Conservation (phyloP, 1,140 invertebrate genomes). For the Paralvinella palmiformis region DNA sequence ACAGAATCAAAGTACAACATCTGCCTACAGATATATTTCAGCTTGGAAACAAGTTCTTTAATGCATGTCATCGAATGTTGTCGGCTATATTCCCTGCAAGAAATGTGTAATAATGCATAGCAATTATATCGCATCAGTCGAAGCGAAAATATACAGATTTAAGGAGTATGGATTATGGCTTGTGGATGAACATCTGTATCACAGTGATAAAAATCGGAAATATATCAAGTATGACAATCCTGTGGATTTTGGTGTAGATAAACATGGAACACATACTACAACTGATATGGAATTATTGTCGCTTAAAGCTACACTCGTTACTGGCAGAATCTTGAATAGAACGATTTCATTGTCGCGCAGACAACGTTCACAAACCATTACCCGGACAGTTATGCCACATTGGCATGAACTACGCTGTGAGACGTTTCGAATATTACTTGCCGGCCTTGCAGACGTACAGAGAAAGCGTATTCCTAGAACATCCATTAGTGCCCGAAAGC, state of each 20-base stretch:
- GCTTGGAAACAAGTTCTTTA: not conserved
- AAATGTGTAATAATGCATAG: not conserved
- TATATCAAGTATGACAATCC: not conserved
- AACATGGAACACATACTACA: not conserved
- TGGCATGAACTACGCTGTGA: not conserved
- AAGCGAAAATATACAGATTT: slow-evolving; percentile 2
- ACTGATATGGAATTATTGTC: not conserved
- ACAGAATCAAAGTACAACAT: not conserved
- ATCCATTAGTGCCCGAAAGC: not conserved
- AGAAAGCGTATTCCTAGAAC: not conserved
- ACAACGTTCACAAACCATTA: no score
- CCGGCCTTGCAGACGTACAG: not conserved
- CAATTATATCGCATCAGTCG: not conserved
- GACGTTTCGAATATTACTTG: not conserved
- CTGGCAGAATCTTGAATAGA: not conserved
- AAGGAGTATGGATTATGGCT: slow-evolving; percentile 13
- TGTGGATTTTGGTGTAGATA: no score
- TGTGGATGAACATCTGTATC: slow-evolving; percentile 10
- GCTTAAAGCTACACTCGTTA: not conserved
- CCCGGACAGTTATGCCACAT: not conserved
- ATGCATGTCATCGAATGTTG: not conserved
- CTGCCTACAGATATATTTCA: not conserved
- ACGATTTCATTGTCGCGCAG: not conserved
- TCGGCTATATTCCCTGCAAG: not conserved
- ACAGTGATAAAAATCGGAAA: not conserved